Conservation (phyloP, 2,797 vertebrate species). For the Siniperca undulata region DNA sequence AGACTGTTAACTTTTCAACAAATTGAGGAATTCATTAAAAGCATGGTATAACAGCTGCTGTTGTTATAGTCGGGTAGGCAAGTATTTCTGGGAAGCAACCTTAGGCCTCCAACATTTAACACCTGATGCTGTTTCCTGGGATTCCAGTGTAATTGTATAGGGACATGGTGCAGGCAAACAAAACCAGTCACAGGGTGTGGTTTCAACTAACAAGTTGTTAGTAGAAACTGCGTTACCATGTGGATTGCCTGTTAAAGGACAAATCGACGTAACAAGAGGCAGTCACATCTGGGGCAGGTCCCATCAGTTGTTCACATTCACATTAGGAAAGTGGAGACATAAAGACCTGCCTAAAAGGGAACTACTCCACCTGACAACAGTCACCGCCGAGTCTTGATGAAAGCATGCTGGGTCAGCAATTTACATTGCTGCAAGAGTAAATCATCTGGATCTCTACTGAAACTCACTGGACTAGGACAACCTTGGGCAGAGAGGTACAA, state of each 20-base stretch:
- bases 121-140: background rate
- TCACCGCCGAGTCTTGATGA: background rate
- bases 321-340: constrained; percentile 26
- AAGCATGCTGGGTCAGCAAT: background rate
- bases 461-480: constrained; percentile 1
- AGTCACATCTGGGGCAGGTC: background rate
- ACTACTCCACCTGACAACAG: background rate
- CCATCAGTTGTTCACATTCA: constrained; percentile 1
- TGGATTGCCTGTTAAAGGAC: background rate
- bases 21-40: background rate
- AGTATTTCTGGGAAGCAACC: background rate
- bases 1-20: background rate
- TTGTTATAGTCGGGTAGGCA: background rate
- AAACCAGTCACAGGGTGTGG: constrained; percentile 11
- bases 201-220: background rate
- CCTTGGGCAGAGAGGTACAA: constrained; percentile 43
- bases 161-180: constrained; percentile 3
- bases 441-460: background rate
- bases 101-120: background rate
- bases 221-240: background rate
- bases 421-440: background rate
- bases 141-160: background rate
- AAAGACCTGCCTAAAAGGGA: background rate
- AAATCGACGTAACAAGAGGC: background rate
- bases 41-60: background rate